These are phyloP conservation scores for Ischnura elegans DNA, from an alignment of 2,888 invertebrate species.

Conservation along the genomic window DNA sequence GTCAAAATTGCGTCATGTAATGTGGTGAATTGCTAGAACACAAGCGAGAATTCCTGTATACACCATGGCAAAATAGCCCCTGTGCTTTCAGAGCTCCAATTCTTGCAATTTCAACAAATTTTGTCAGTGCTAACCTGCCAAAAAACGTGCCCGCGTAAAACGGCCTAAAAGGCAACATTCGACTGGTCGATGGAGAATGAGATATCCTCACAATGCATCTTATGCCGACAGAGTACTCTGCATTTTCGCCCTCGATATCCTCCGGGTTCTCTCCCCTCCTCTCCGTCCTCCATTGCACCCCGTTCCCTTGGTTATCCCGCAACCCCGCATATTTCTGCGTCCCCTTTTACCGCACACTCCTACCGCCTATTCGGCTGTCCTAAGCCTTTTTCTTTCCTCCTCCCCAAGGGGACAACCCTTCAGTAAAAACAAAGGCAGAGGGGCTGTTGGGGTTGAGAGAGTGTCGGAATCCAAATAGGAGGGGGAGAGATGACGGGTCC, in stretches of 20 bases:
- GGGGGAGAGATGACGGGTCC: background rate
- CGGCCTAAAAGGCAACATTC: no score
- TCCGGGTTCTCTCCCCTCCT: background rate
- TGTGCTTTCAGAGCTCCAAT: no score
- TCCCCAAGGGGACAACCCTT: background rate
- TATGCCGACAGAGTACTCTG: background rate
- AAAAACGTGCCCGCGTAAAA: no score
- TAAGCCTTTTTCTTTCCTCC: background rate
- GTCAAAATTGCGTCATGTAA: no score
- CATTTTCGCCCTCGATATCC: background rate
- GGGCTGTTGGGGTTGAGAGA: background rate
- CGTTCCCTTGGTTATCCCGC: background rate
- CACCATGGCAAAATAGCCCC: no score
- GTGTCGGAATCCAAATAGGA: background rate
- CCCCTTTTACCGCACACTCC: background rate
- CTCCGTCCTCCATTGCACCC: background rate
- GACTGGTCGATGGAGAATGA: no score
- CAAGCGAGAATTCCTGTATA: no score
- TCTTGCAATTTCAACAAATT: no score
- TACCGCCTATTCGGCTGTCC: background rate
- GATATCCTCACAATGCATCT: no score
- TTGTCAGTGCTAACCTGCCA: no score
- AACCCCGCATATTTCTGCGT: background rate
- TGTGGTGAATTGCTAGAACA: no score
- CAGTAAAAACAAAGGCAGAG: conserved; percentile 33